Conservation (phyloP, 1,140 invertebrate species). For the Ridgeia piscesae region DNA sequence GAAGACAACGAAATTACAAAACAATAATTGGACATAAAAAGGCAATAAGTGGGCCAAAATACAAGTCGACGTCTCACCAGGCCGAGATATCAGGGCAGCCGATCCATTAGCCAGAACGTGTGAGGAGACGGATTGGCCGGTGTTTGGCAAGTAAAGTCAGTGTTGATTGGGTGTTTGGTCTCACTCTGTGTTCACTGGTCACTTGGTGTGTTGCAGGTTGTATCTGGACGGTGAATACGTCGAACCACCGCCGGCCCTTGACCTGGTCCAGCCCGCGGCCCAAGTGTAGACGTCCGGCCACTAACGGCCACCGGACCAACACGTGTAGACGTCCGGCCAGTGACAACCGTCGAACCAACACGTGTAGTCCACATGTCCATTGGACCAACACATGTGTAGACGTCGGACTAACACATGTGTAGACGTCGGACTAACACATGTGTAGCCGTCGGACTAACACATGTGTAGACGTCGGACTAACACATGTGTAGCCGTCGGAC, state of each 20-base stretch:
- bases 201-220: constrained; percentile 11
- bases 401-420: not conserved
- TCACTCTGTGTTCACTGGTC: not conserved
- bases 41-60: no score
- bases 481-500: not conserved
- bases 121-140: no score
- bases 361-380: no score
- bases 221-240: constrained; percentile 25
- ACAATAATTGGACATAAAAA: no score
- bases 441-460: not conserved
- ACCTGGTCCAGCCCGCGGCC: not conserved
- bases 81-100: no score
- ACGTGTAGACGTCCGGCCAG: not conserved
- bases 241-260: constrained; percentile 13
- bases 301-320: not conserved
- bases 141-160: no score
- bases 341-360: not conserved
- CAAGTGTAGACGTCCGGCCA: not conserved
- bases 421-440: not conserved
- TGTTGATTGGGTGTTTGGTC: no score
- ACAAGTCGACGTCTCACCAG: no score
- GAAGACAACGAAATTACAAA: no score
- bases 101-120: no score
- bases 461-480: not conserved
- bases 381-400: not conserved